A percentile compares a stretch with the other conserved stretches of the same genome.
Conservation (phyloP, 2,888 invertebrate species). For the Cantharis flavilabris region DNA sequence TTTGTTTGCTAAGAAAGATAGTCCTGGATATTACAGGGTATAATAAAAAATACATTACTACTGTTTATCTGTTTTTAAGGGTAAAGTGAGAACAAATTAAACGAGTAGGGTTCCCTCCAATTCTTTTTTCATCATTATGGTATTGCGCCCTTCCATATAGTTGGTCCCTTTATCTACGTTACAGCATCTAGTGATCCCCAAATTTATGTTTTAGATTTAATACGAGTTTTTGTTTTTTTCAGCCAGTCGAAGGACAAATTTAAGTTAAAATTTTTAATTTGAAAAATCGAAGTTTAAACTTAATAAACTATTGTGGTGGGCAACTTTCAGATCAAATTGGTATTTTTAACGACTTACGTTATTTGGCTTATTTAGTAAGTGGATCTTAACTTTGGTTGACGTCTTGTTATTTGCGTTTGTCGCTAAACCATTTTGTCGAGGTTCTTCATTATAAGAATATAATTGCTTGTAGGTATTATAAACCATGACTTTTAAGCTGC, state of each 20-base stretch:
- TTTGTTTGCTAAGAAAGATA: neutral
- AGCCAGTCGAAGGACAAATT: neutral
- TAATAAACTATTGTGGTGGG: too few species aligned
- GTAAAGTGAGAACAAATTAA: neutral
- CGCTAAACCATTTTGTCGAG: too few species aligned
- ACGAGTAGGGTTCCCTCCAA: neutral
- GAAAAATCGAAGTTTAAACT: too few species aligned
- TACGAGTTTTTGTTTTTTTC: neutral
- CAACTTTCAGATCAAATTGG: too few species aligned
- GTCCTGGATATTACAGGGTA: neutral
- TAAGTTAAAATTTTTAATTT: neutral
- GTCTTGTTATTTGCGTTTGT: too few species aligned
- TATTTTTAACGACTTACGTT: too few species aligned
- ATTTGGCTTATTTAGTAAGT: too few species aligned
- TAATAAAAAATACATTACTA: neutral
- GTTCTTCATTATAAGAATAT: too few species aligned
- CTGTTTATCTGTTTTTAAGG: neutral
- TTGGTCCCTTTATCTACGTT: neutral
- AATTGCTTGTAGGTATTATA: too few species aligned
- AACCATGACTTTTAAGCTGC: too few species aligned
- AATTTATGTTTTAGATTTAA: neutral
- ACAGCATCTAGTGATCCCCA: neutral
- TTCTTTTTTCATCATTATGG: neutral
- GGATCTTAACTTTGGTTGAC: too few species aligned
- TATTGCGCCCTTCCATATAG: neutral